A percentile compares a stretch with the other conserved stretches of the same genome.
Evolutionary conservation across 2,888 invertebrate species (phyloP).

Genomic region (Monoplex corrugatus): DNA sequence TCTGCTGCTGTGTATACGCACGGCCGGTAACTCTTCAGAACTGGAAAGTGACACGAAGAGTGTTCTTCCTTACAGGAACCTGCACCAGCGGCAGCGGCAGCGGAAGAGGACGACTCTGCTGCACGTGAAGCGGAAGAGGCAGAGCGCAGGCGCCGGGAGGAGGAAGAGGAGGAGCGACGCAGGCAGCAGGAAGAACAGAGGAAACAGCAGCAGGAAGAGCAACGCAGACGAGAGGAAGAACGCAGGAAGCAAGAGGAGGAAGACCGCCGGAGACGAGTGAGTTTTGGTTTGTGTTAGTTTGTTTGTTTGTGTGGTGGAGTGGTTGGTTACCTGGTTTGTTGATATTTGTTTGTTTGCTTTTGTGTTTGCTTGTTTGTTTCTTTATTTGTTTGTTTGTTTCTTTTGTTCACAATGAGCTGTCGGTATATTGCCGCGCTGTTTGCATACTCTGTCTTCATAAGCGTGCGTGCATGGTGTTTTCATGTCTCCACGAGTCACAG

Average conservation of each 20-base stretch:
- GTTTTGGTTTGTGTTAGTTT: no score
- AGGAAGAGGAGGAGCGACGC: constrained; percentile 88
- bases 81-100: constrained; percentile 47
- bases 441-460: no score
- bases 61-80: constrained; percentile 43
- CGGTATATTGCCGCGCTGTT: no score
- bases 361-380: constrained; percentile 14
- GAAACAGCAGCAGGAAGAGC: constrained; percentile 51
- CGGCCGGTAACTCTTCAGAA: constrained; percentile 11
- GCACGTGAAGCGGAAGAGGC: constrained; percentile 97
- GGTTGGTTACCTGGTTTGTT: background rate
- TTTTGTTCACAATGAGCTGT: no score
- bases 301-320: background rate
- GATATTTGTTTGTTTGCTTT: constrained; percentile 32
- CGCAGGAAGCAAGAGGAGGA: constrained; percentile 35
- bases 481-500: no score
- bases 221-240: constrained; percentile 15
- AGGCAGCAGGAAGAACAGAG: constrained; percentile 58
- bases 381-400: constrained; percentile 12
- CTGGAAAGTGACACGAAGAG: constrained; percentile 32
- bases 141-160: constrained; percentile 98
- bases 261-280: constrained; percentile 42
- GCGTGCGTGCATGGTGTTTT: no score
- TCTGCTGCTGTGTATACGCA: background rate
- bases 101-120: constrained; percentile 90